A percentile compares a stretch with the other conserved stretches of the same genome.
phyloP scores from a whole-genome alignment of 2,797 vertebrate species.

The Chelon auratus region DNA sequence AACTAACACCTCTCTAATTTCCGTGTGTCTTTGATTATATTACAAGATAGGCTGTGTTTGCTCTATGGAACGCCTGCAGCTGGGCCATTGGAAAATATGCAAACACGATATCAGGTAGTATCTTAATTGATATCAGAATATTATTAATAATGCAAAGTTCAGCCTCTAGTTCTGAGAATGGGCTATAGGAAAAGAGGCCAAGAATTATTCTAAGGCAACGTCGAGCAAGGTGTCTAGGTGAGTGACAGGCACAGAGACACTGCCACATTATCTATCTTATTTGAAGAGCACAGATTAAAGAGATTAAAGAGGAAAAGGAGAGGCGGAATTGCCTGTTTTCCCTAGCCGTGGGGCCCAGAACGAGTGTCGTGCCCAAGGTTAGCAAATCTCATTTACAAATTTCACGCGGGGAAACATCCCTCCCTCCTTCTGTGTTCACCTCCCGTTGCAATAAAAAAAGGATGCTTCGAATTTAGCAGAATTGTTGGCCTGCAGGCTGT shows the following conservation, averaged over 20 bases:
- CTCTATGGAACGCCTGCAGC: slow-evolving; percentile 2
- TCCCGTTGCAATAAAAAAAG: slow-evolving; percentile 38
- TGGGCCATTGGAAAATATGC: slow-evolving; percentile 5
- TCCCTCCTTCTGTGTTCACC: slow-evolving; percentile 33
- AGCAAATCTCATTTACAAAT: slow-evolving; percentile 75
- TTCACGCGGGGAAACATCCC: slow-evolving; percentile 50
- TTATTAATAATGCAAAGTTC: neutral
- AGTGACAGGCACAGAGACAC: slow-evolving; percentile 44
- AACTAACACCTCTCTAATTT: neutral
- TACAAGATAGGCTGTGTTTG: neutral
- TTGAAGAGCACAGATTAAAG: slow-evolving; percentile 41
- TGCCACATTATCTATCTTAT: slow-evolving; percentile 21
- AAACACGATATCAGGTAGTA: slow-evolving; percentile 10
- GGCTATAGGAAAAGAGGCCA: neutral
- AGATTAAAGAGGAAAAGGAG: slow-evolving; percentile 27
- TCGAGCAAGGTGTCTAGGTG: neutral
- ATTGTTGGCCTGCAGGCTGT: slow-evolving; percentile 45
- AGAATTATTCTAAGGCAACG: slow-evolving; percentile 2
- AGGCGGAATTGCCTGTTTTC: slow-evolving; percentile 49
- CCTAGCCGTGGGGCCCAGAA: slow-evolving; percentile 29
- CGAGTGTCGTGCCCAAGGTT: slow-evolving; percentile 61
- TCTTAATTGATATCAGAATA: slow-evolving; percentile 30
- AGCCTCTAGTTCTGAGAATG: neutral
- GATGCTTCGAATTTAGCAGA: slow-evolving; percentile 59
- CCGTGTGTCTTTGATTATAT: neutral